Percentiles rank a stretch among this genome's conserved stretches.
These are phyloP conservation scores for Lithophane leautieri DNA, from an alignment of 2,888 invertebrate species.

Conservation along the genomic window DNA sequence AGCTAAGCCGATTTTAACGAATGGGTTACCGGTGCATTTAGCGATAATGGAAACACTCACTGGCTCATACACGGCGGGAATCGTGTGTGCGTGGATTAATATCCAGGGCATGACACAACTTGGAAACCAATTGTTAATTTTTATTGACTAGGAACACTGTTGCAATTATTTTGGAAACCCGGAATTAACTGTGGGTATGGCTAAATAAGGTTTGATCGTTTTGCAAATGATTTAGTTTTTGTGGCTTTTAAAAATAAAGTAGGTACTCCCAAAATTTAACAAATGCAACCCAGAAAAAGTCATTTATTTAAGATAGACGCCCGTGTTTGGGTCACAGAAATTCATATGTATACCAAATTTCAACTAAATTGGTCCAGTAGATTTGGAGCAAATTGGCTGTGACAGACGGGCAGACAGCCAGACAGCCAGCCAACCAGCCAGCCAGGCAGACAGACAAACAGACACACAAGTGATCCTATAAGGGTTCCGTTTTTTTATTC, in stretches of 20 bases:
- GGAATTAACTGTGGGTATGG: no score
- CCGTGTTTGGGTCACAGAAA: no score
- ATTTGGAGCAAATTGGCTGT: no score
- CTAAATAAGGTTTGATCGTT: neutral
- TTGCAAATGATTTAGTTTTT: neutral
- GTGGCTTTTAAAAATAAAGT: neutral
- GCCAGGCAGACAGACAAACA: no score
- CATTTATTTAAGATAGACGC: no score
- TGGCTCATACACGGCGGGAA: conserved; percentile 15
- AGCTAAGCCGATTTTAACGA: conserved; percentile 40
- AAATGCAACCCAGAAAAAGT: neutral
- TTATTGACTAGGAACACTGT: neutral
- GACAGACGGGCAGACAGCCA: no score
- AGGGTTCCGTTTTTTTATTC: no score
- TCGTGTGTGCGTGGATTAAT: conserved; percentile 3
- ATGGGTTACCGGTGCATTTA: conserved; percentile 36
- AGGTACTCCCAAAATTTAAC: neutral
- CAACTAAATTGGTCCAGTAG: no score
- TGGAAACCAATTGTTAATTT: conserved; percentile 4
- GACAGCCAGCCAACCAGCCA: no score
- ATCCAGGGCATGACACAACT: neutral
- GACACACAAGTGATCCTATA: no score
- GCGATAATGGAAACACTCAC: conserved; percentile 37
- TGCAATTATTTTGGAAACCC: conserved; percentile 2
- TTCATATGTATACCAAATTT: no score